Conservation (phyloP, 2,113 vertebrate genomes). For the Pavo muticus region DNA sequence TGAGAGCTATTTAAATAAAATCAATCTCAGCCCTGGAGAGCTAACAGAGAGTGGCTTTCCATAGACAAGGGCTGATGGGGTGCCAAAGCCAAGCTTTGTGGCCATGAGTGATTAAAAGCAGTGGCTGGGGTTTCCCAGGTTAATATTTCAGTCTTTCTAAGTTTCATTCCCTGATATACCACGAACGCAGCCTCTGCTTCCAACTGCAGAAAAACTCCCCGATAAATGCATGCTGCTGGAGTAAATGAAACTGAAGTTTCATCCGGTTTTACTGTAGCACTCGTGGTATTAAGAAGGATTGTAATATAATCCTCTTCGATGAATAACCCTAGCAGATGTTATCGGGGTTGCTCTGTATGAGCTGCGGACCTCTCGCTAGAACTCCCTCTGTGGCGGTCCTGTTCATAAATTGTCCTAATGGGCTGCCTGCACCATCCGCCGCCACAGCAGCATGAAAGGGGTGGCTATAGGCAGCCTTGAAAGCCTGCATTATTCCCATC, state of each 20-base stretch:
- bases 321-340: conserved; percentile 70
- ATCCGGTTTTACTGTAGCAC: conserved; percentile 58
- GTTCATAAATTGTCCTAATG: conserved; percentile 71
- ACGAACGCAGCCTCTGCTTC: conserved; percentile 31
- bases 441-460: conserved; percentile 56
- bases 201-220: conserved; percentile 34
- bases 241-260: conserved; percentile 49
- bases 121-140: not conserved
- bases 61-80: not conserved
- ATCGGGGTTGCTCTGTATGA: conserved; percentile 37
- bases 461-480: conserved; percentile 44
- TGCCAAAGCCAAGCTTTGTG: not conserved
- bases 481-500: conserved; percentile 70
- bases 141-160: conserved; percentile 60
- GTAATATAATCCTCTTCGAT: conserved; percentile 69
- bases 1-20: conserved; percentile 55
- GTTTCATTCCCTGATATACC: conserved; percentile 33
- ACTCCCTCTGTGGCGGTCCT: conserved; percentile 69
- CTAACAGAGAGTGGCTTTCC: conserved; percentile 11
- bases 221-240: conserved; percentile 39
- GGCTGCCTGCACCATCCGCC: conserved; percentile 38
- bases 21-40: conserved; percentile 4
- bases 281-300: conserved; percentile 60
- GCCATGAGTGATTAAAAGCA: conserved; percentile 23
- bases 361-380: conserved; percentile 64